Evolutionary conservation across 2,113 vertebrate genomes (phyloP), one percentile per base, ranked within the genome.

Genomic region (Colinus virginianus): DNA sequence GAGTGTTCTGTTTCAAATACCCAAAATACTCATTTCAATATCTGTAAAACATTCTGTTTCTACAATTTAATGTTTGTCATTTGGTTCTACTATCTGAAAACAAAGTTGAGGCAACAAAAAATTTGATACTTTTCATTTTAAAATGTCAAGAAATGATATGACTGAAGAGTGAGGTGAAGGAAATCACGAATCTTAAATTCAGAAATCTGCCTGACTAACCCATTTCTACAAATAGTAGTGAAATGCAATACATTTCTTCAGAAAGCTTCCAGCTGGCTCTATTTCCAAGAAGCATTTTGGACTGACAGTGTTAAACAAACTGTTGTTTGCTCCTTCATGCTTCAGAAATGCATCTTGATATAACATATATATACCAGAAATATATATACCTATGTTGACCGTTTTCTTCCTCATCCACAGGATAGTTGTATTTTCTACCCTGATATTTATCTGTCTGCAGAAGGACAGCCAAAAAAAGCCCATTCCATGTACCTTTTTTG

Each of bases 181-280:
- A 95, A 94, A 90, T 87, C 14, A 76, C 21, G 77, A 69, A 69
- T 62, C 82, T 66, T 76, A 12, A 45, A 64, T 89, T 90, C 48
- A 66, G 48, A 89, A 94, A 78, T 90, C 58, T 94, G 53, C 19
- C 34, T 87, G 74, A 95, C 88, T 84, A 81, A 87, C n/a, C 36
- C 38, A 26, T 48, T 78, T 89, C 87, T 82, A 69, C 58, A 95
- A 93, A 95, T 58, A 94, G 62, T 53, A 62, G 30, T 78, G 74
- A 72, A 89, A 90, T n/a, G 22, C 26, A 84, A 71, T 67, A 74
- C 30, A 13, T 45, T 20, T 84, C 81, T 78, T 69, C 59, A 48
- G 53, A 90, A 96, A 62, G 56, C 75, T 92, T 59, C 78, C 89
- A 94, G 66, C 81, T 95, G 91, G 15, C 30, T 87, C 38, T 78